Evolutionary conservation across 2,888 invertebrate species (phyloP), one percentile per base, ranked within the genome.

Genomic region (Conus canariensis): DNA sequence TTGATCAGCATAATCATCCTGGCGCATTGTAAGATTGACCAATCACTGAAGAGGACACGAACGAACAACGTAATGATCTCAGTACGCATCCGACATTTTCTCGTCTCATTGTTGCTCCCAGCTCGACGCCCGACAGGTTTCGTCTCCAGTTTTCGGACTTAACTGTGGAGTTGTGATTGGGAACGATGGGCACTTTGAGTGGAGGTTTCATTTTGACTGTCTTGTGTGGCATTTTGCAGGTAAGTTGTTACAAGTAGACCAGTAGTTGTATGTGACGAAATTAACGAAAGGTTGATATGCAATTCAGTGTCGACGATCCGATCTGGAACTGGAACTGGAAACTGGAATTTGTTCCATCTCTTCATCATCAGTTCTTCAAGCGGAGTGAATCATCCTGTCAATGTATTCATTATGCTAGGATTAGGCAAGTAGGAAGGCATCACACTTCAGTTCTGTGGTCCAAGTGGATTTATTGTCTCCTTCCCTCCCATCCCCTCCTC

Each of bases 41-140:
- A 90, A 90, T 90, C 88, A 25, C 85, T 85, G 86, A 22, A 30
- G 86, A 64, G 60, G 67, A 88, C 64, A 90, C 90, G 77, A 25
- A 58, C 30, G 45, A 30, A 45, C 74, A 64, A 19, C 9, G 64
- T 89, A 89, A 83, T 91, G 85, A 83, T 30, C 74, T 90, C 90
- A 90, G 89, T 89, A 85, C 87, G 86, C 19, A 86, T 87, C 90
- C 87, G 91, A 89, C 90, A 91, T 91, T 87, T 90, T 91, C 58
- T 64, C 45, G 70, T 77, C 70, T 74, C 70, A 88, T 64, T 89
- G 60, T 83, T 22, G 82, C 19, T 58, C 82, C 22, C 22, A 56
- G 7, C 22, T 9, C 22, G 58, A 83, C 82, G 19, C 82, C 82
- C 56, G 25, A 19, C 58, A 83, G 82, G 56, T 83, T 58, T 83